Evolutionary conservation across 2,113 vertebrate species (phyloP), one percentile per base, ranked within the genome.

Genomic region (Cynoglossus semilaevis): DNA sequence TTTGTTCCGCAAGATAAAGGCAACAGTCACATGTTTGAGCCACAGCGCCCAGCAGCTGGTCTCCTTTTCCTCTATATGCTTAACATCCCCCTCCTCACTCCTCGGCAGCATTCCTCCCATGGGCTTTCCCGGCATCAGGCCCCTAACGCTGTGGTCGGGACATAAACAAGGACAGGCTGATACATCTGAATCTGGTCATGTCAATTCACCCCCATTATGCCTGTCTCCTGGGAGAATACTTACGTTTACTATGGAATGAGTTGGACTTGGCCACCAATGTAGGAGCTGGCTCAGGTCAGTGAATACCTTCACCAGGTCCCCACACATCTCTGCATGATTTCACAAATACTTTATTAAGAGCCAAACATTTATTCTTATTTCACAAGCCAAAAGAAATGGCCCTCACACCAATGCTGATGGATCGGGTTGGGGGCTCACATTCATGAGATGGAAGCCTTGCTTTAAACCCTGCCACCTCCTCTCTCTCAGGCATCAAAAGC

Each of bases 81-180:
- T 63, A 77, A 72, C 63, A 72, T 57, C 71, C 70, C 73, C 82
- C 75, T 76, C 79, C 58, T 51, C 62, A 53, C 36, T 54, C 58
- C 63, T 66, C 52, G 51, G 52, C 72, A 79, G 63, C 46, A 67
- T 74, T 80, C 79, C 81, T 77, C 69, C 44, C 40, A 65, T 58
- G 56, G 55, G 45, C 54, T 89, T 82, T 66, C 65, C 71, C 62
- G 69, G 83, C 80, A 66, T 83, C 72, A 81, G 89, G 83, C 80
- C 80, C 70, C 74, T 85, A 91, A 91, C 89, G 92, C 90, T 92
- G 94, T 93, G 92, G 92, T 84, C 72, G 90, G 92, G 91, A 93
- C 86, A 83, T 92, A 93, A 94, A 94, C 89, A 90, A 86, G 88
- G 91, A 93, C 89, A 91, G 88, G 83, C 90, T 92, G 91, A 93